These are phyloP conservation scores for Apotomis capreana DNA, from an alignment of 2,888 invertebrate species.

Conservation along the genomic window DNA sequence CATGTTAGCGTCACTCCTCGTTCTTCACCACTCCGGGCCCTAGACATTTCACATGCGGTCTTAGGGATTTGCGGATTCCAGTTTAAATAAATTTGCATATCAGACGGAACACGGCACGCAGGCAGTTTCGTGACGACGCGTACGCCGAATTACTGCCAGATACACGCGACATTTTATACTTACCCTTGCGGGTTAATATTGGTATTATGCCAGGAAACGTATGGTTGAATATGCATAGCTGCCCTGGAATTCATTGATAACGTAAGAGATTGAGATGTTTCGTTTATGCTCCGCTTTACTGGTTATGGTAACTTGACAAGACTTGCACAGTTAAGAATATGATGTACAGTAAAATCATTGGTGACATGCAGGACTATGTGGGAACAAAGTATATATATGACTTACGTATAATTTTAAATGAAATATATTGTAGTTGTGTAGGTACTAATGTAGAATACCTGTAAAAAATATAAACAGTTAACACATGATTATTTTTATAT, in stretches of 20 bases:
- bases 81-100: slow-evolving; percentile 50
- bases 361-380: too few relatives aligned
- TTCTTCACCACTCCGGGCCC: slow-evolving; percentile 43
- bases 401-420: too few relatives aligned
- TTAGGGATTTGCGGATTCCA: slow-evolving; percentile 42
- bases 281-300: background rate
- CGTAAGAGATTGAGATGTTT: background rate
- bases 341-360: too few relatives aligned
- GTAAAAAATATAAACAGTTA: too few relatives aligned
- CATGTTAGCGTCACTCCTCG: background rate
- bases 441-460: too few relatives aligned
- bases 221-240: slow-evolving; percentile 17
- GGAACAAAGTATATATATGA: too few relatives aligned
- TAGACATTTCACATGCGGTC: slow-evolving; percentile 45
- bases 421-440: too few relatives aligned
- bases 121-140: slow-evolving; percentile 45
- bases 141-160: slow-evolving; percentile 42
- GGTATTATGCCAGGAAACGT: slow-evolving; percentile 26
- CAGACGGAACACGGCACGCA: slow-evolving; percentile 46
- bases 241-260: slow-evolving; percentile 5
- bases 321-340: background rate
- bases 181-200: slow-evolving; percentile 35
- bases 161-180: slow-evolving; percentile 38
- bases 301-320: background rate
- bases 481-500: too few relatives aligned